Evolutionary conservation across 2,797 vertebrate species (phyloP), one percentile per base, ranked within the genome.

Genomic region (Coregonus suidteri): DNA sequence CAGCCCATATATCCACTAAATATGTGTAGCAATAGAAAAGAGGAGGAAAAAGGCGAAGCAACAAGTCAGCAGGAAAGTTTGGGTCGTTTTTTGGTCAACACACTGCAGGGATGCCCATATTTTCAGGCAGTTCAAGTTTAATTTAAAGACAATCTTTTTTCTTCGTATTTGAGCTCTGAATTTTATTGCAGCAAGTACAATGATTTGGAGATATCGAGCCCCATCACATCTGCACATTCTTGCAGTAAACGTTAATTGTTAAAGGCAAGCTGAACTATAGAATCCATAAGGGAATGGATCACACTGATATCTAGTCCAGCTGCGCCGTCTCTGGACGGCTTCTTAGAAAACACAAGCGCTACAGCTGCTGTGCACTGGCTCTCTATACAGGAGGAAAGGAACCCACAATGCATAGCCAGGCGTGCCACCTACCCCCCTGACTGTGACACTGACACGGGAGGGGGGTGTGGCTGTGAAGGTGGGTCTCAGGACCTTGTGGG

Each of bases 1-100:
- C 98, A 95, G 98, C 98, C 97, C 98, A 99, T 94, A 99, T 96
- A 95, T 99, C 98, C 97, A 99, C 97, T 98, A 96, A 89, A 93
- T 93, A 91, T 93, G 92, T 85, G 96, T 93, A 96, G 93, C 96
- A 93, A 94, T 94, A 94, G 94, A 95, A 93, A 91, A 88, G 87
- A 85, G 3, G 31, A 34, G 3, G 31, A 34, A 34, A 3, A 82
- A 88, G 91, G 86, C 91, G 84, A 94, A 96, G 95, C 95, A 96
- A 95, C 94, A 93, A 64, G 91, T 96, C 92, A 93, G 94, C 92
- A 94, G 89, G 93, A 95, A 94, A 79, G 71, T 75, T 56, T 56
- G 74, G 74, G 73, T 76, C 81, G 62, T 47, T 13, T 74, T 87
- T 85, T 7, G 54, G 54, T 31, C 67, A 79, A 79, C 41, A 77